Conservation (phyloP, 2,888 invertebrate genomes). For the Aleiodes leptofemur region DNA sequence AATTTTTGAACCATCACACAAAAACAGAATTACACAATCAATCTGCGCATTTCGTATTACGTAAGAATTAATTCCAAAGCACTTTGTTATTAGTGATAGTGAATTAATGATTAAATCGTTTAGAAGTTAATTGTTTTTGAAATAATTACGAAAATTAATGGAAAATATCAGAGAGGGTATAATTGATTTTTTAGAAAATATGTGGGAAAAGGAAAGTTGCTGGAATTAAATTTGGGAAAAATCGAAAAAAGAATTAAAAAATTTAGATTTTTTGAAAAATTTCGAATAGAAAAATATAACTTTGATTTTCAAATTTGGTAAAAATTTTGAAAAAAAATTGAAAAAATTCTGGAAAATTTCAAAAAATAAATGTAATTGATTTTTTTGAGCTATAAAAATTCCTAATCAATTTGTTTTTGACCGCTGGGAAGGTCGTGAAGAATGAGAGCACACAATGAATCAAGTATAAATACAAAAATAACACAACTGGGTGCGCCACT, state of each 20-base stretch:
- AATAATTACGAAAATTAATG: background rate
- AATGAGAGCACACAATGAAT: conserved; percentile 28
- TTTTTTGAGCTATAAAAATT: too few relatives aligned
- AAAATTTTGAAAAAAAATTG: too few relatives aligned
- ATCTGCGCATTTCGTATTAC: conserved; percentile 14
- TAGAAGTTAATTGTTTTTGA: background rate
- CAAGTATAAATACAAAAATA: conserved; percentile 2
- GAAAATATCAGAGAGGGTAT: too few relatives aligned
- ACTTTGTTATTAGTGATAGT: background rate
- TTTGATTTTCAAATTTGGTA: too few relatives aligned
- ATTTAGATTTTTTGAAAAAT: too few relatives aligned
- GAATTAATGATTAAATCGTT: background rate
- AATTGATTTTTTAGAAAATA: too few relatives aligned
- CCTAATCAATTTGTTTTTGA: conserved; percentile 23
- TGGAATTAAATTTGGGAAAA: too few relatives aligned
- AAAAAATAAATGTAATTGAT: too few relatives aligned
- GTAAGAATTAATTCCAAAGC: background rate
- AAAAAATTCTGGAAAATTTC: too few relatives aligned
- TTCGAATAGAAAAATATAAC: too few relatives aligned
- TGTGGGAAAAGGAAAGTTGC: too few relatives aligned
- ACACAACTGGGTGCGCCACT: background rate
- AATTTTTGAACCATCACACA: background rate
- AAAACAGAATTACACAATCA: background rate
- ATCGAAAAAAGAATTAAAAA: too few relatives aligned
- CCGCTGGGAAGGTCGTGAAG: conserved; percentile 19